phyloP scores from a whole-genome alignment of 2,797 vertebrate genomes.

The Chloroceryle inda region DNA sequence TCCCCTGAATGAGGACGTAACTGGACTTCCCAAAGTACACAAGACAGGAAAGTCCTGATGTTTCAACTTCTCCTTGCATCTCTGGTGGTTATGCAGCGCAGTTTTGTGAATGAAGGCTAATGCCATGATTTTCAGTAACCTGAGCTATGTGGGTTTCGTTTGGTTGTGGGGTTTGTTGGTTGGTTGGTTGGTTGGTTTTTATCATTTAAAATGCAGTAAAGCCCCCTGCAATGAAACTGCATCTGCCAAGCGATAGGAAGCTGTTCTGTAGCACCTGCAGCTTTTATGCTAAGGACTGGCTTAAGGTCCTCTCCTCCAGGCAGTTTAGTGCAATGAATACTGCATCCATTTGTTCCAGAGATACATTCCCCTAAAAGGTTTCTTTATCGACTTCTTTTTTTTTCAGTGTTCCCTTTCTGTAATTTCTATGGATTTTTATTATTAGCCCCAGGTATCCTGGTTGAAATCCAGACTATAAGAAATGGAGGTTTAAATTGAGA shows the following conservation, averaged over 20 bases:
- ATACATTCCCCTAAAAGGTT: conserved; percentile 35
- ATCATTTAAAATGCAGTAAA: conserved; percentile 38
- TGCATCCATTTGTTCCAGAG: conserved; percentile 4
- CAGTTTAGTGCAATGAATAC: conserved; percentile 36
- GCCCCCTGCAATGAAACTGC: background rate
- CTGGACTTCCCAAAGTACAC: background rate
- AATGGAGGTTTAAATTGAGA: conserved; percentile 57
- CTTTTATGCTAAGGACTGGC: conserved; percentile 10
- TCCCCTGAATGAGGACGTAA: conserved; percentile 11
- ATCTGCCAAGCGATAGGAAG: conserved; percentile 16
- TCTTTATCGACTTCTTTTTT: conserved; percentile 28
- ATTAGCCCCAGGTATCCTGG: conserved; percentile 47
- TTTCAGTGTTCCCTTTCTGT: conserved; percentile 29
- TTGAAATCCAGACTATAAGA: conserved; percentile 32
- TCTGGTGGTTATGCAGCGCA: background rate
- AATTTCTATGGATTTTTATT: conserved; percentile 64
- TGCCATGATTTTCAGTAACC: conserved; percentile 29
- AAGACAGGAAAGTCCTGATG: background rate
- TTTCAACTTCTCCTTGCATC: conserved; percentile 26
- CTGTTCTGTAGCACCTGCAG: conserved; percentile 11
- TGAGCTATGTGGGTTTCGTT: conserved; percentile 11
- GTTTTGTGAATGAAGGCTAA: conserved; percentile 13
- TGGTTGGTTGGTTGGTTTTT: background rate
- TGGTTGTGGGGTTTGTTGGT: too few species aligned
- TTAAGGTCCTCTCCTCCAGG: conserved; percentile 15